phyloP scores from a whole-genome alignment of 2,113 vertebrate species.

The Pedionomus torquatus region DNA sequence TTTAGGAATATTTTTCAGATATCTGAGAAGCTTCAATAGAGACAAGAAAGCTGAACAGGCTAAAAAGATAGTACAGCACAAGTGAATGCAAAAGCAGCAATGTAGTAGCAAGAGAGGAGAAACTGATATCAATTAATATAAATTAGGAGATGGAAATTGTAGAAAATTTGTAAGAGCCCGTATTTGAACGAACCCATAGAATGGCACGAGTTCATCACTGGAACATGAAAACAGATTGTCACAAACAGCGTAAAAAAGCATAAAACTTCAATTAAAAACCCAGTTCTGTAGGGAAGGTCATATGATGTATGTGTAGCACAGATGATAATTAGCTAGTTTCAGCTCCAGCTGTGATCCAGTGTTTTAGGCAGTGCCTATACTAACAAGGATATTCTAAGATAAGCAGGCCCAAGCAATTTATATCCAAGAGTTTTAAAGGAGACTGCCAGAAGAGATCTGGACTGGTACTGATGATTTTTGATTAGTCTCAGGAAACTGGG shows the following conservation, averaged over 20 bases:
- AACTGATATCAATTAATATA: neutral
- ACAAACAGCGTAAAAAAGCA: neutral
- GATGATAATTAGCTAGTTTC: conserved; percentile 17
- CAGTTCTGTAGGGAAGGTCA: neutral
- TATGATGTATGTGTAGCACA: neutral
- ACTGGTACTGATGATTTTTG: neutral
- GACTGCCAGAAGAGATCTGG: neutral
- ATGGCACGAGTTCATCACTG: neutral
- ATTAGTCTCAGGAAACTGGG: conserved; percentile 13
- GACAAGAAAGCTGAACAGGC: neutral
- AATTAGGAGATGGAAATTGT: neutral
- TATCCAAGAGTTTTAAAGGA: conserved; percentile 3
- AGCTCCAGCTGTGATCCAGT: conserved; percentile 32
- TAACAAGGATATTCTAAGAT: conserved; percentile 1
- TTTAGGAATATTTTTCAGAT: neutral
- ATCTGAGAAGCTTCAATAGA: neutral
- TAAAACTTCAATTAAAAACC: neutral
- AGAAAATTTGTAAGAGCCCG: neutral
- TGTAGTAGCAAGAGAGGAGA: neutral
- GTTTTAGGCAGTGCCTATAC: neutral
- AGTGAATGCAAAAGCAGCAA: neutral
- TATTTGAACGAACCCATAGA: neutral
- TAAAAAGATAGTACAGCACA: neutral
- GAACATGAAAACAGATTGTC: neutral
- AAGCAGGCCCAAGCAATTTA: neutral